Evolutionary conservation across 2,888 invertebrate species (phyloP), one percentile per base, ranked within the genome.

Genomic region (Resseliella maxima): DNA sequence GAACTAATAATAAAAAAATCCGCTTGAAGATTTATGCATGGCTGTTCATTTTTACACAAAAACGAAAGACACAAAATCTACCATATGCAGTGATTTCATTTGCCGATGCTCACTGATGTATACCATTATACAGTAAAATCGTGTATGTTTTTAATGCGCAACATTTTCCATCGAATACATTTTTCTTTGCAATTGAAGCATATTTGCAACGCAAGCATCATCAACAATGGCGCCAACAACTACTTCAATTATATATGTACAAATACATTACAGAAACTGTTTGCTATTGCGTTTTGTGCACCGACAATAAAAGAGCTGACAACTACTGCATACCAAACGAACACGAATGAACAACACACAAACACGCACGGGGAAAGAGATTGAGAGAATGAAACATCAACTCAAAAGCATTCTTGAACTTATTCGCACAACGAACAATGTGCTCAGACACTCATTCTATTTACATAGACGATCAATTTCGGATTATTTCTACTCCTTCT

Each of bases 221-320:
- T 3, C 59, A 59, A 24, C 59, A 59, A 59, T 59, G 24, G 24
- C 59, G 12, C n/a, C 59, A 59, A 59, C 59, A 59, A 59, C 24
- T 24, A 59, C 59, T 59, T 15, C 59, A 59, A 59, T 59, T 59
- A 59, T 59, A 15, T 59, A 24, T 59, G n/a, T 59, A 59, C 59
- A 59, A n/a, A 59, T 24, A 59, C 59, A 59, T 59, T 24, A 24
- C 12, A 24, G 3, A 59, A 59, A 59, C n/a, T 24, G n/a, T 59
- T 59, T 24, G 59, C 50, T 18, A 50, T 41, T 12, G 50, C 5
- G 15, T 10, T 59, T 59, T 59, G 3, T 59, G n/a, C 5, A 50
- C 50, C 24, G 59, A 24, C n/a, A n/a, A 6, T n/a, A 59, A 59
- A 59, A 6, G 2, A 59, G 59, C 59, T 59, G 0, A 59, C 59